A percentile compares a stretch with the other conserved stretches of the same genome.
These are phyloP conservation scores for Sternotherus odoratus DNA, from an alignment of 2,797 vertebrate species.

Conservation along the genomic window DNA sequence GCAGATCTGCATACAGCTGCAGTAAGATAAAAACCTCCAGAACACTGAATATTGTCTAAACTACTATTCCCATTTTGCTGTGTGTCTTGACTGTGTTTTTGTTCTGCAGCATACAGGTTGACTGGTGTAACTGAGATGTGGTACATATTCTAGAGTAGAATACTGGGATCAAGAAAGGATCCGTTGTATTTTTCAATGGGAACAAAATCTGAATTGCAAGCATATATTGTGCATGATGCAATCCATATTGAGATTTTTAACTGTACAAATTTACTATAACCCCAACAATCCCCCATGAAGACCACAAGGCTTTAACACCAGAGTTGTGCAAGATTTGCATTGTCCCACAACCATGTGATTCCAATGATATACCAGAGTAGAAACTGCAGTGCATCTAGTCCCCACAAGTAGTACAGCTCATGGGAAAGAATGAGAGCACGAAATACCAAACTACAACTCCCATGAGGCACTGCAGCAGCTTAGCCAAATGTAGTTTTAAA, in stretches of 20 bases:
- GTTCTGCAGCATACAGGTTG: background rate
- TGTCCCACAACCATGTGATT: background rate
- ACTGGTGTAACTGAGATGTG: background rate
- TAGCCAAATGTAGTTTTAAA: background rate
- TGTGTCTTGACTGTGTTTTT: background rate
- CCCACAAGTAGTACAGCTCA: background rate
- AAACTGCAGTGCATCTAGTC: background rate
- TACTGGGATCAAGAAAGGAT: background rate
- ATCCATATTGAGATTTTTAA: background rate
- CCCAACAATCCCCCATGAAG: background rate
- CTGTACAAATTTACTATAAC: background rate
- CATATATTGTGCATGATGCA: background rate
- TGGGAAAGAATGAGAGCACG: background rate
- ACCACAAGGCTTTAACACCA: background rate
- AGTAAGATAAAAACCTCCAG: background rate
- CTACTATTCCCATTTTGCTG: background rate
- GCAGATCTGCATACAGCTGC: background rate
- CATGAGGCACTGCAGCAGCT: background rate
- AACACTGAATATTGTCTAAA: background rate
- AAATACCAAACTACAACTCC: background rate
- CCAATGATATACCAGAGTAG: background rate
- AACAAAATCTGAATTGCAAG: background rate
- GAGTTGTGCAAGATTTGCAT: background rate
- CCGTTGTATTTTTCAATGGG: background rate
- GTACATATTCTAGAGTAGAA: background rate